phyloP scores from a whole-genome alignment of 2,888 invertebrate species.

The Panzeria rudis region DNA sequence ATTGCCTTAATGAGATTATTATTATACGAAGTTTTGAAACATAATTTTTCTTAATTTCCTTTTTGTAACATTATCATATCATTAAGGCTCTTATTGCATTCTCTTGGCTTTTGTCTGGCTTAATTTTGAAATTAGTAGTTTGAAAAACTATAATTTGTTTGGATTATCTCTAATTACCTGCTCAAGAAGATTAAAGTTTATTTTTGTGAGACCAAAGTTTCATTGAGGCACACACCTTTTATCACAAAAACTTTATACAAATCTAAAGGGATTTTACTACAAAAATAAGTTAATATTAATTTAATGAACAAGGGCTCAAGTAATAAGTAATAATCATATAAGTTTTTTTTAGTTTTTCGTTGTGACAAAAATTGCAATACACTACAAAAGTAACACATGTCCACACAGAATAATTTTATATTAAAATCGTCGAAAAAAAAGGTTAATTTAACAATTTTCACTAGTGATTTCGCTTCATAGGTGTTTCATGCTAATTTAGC shows the following conservation, averaged over 20 bases:
- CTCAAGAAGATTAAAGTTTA: background rate
- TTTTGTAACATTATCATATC: background rate
- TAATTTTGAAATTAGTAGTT: background rate
- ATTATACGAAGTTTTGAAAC: background rate
- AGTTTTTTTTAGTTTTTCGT: too few relatives aligned
- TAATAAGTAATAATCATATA: too few relatives aligned
- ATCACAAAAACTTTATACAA: background rate
- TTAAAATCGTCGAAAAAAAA: too few relatives aligned
- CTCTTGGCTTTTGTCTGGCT: background rate
- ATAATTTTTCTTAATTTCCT: background rate
- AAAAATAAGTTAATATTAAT: background rate
- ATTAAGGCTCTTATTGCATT: background rate
- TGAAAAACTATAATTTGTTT: background rate
- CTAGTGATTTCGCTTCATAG: too few relatives aligned
- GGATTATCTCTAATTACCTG: background rate
- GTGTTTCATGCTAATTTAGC: too few relatives aligned
- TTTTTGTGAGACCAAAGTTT: background rate
- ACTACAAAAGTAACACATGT: too few relatives aligned
- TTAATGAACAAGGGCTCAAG: background rate
- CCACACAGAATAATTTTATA: too few relatives aligned
- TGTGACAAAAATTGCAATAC: too few relatives aligned
- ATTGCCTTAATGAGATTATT: background rate
- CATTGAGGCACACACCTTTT: background rate
- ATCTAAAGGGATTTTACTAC: background rate
- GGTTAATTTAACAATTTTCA: too few relatives aligned